phyloP scores from a whole-genome alignment of 2,113 vertebrate species.

The Tenebrosternarchus preto region DNA sequence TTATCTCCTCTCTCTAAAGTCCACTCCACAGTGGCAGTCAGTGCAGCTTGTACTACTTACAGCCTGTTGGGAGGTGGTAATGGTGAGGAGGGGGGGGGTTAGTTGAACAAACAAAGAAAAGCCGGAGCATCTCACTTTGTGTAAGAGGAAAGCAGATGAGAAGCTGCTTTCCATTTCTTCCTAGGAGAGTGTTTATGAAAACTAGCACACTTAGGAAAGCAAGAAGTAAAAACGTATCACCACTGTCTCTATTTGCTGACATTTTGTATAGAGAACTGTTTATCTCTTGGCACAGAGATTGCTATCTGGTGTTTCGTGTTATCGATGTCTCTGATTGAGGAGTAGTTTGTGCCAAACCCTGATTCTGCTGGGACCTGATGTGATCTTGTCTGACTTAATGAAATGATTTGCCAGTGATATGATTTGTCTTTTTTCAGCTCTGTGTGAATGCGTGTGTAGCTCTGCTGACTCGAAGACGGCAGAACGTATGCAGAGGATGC shows the following conservation, averaged over 20 bases:
- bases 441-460: conserved; percentile 3
- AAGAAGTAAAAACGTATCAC: not conserved
- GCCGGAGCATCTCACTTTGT: not conserved
- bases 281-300: conserved; percentile 5
- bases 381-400: conserved; percentile 31
- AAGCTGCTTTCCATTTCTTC: not conserved
- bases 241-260: not conserved
- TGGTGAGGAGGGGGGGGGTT: not conserved
- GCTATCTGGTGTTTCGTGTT: not conserved
- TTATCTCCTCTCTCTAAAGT: conserved; percentile 40
- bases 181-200: not conserved
- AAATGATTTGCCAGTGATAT: conserved; percentile 23
- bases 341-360: conserved; percentile 23
- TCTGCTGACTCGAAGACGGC: not conserved
- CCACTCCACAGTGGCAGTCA: conserved; percentile 15
- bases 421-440: conserved; percentile 12
- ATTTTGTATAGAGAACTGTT: not conserved
- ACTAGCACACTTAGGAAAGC: not conserved
- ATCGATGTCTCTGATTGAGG: conserved; percentile 9
- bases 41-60: conserved; percentile 14
- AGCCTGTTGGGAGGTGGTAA: not conserved
- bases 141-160: not conserved
- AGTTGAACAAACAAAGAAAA: not conserved
- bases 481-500: conserved; percentile 4
- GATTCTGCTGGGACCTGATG: conserved; percentile 10